phyloP scores from a whole-genome alignment of 2,888 invertebrate genomes.

The Dryocosmus kuriphilus region DNA sequence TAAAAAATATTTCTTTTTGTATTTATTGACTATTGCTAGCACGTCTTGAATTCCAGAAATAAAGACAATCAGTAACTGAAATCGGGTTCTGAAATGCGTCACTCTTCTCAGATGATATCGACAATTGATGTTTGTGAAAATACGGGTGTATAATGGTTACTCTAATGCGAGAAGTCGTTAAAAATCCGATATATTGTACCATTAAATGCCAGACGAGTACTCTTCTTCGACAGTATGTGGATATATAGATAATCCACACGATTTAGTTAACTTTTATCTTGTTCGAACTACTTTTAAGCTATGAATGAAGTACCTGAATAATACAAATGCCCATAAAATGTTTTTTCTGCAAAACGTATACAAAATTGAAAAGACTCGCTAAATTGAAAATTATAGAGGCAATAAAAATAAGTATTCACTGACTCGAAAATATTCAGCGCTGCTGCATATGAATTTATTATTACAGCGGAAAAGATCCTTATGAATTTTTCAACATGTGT shows the following conservation, averaged over 20 bases:
- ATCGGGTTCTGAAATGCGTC: background rate
- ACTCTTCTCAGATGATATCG: background rate
- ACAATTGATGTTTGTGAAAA: background rate
- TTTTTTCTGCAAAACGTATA: too few relatives aligned
- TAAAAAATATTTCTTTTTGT: too few relatives aligned
- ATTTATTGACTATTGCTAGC: background rate
- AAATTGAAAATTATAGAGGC: background rate
- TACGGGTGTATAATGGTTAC: background rate
- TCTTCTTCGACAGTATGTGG: background rate
- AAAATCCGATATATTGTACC: background rate
- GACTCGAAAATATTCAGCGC: background rate
- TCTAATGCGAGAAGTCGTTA: conserved; percentile 1
- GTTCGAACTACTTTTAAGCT: too few relatives aligned
- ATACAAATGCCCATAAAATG: too few relatives aligned
- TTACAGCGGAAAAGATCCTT: background rate
- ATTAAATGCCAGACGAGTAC: background rate
- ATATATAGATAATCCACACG: conserved; percentile 4
- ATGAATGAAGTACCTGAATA: too few relatives aligned
- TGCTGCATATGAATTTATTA: background rate
- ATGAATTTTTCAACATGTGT: conserved; percentile 1
- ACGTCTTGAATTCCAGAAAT: background rate
- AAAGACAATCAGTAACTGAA: background rate
- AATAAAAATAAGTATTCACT: background rate
- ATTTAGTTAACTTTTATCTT: background rate
- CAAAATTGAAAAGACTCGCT: too few relatives aligned